phyloP scores from a whole-genome alignment of 2,113 vertebrate species.

The Tapirus terrestris region DNA sequence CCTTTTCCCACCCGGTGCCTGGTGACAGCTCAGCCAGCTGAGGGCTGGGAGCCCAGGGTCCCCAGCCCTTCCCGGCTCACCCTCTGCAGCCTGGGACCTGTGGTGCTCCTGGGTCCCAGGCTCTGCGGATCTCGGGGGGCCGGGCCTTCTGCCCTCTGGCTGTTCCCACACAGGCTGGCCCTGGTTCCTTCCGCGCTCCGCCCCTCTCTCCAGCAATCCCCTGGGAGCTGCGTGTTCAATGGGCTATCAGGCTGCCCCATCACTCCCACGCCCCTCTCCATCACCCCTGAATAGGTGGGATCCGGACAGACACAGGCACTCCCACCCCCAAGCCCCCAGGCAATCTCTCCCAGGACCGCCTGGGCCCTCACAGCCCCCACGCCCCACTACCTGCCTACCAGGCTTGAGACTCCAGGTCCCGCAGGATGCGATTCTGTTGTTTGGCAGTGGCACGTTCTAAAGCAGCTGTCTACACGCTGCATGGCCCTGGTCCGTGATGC shows the following conservation, averaged over 20 bases:
- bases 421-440: neutral
- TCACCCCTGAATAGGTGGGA: constrained; percentile 73
- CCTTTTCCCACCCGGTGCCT: constrained; percentile 67
- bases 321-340: constrained; percentile 76
- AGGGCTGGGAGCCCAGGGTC: neutral
- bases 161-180: constrained; percentile 73
- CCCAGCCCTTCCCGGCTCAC: constrained; percentile 47
- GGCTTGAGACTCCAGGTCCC: neutral
- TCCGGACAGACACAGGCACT: constrained; percentile 75
- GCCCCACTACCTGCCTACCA: constrained; percentile 27
- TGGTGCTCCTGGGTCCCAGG: constrained; percentile 69
- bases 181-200: neutral
- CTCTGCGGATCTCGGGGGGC: neutral
- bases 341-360: constrained; percentile 40
- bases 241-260: constrained; percentile 78
- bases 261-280: constrained; percentile 71
- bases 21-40: constrained; percentile 73
- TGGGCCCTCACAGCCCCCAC: neutral
- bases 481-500: neutral
- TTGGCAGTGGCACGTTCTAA: neutral
- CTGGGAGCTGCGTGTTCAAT: constrained; percentile 37
- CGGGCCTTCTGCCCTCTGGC: constrained; percentile 71
- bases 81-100: constrained; percentile 56
- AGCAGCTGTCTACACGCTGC: neutral
- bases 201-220: constrained; percentile 61